Evolutionary conservation across 2,888 invertebrate species (phyloP).

Genomic region (Meghimatium bilineatum): DNA sequence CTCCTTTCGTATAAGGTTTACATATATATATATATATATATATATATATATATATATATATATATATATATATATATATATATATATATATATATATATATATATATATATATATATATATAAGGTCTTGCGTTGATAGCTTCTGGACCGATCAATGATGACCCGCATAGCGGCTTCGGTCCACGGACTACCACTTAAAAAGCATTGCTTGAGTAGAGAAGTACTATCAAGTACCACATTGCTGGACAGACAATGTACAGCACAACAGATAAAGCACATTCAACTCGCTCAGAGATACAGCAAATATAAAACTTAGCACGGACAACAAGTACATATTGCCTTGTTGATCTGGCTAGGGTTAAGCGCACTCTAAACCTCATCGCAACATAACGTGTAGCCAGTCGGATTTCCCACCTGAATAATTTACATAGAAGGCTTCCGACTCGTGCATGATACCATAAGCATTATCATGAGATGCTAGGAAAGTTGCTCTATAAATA

Average conservation of each 20-base stretch:
- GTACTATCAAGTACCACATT: too few relatives aligned
- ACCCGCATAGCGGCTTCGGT: too few relatives aligned
- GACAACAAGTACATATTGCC: background rate
- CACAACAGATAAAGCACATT: background rate
- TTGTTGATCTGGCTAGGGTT: background rate
- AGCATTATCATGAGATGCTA: background rate
- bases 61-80: too few relatives aligned
- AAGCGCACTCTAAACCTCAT: background rate
- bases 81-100: too few relatives aligned
- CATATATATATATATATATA: too few relatives aligned
- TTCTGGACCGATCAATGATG: too few relatives aligned
- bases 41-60: too few relatives aligned
- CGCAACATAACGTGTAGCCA: background rate
- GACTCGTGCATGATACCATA: background rate
- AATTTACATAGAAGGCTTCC: background rate
- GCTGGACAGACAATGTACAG: background rate
- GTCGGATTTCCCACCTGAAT: constrained; percentile 9
- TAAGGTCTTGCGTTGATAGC: too few relatives aligned
- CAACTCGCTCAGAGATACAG: background rate
- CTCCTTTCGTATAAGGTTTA: too few relatives aligned
- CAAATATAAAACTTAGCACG: background rate
- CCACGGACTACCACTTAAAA: too few relatives aligned
- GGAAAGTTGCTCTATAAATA: background rate
- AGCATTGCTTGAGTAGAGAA: too few relatives aligned
- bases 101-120: too few relatives aligned